phyloP scores from a whole-genome alignment of 2,113 vertebrate genomes.

The Calidris pugnax region DNA sequence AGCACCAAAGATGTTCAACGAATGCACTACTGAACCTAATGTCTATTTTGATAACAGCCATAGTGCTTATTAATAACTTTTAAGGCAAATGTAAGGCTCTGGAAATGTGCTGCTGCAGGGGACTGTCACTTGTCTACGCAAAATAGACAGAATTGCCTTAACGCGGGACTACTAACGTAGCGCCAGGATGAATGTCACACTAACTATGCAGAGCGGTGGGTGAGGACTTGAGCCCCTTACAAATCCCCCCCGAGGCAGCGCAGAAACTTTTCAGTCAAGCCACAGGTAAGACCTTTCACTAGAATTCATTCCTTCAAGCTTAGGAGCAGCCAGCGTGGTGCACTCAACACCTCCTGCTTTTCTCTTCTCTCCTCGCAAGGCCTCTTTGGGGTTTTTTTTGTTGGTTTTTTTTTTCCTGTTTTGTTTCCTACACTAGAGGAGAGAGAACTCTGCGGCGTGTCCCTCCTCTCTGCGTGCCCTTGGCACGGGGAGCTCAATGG shows the following conservation, averaged over 20 bases:
- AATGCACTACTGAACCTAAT: conserved; percentile 63
- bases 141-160: conserved; percentile 67
- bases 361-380: neutral
- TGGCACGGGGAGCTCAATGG: neutral
- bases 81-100: conserved; percentile 24
- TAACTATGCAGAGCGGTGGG: conserved; percentile 47
- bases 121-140: neutral
- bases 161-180: conserved; percentile 48
- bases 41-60: conserved; percentile 71
- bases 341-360: neutral
- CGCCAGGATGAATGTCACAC: conserved; percentile 42
- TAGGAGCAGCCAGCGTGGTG: neutral
- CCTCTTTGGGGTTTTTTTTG: neutral
- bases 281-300: conserved; percentile 27
- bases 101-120: conserved; percentile 47
- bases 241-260: neutral
- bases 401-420: neutral
- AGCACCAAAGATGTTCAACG: conserved; percentile 75
- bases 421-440: neutral
- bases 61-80: conserved; percentile 48
- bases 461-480: neutral
- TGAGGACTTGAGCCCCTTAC: neutral
- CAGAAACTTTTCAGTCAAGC: neutral
- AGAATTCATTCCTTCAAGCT: neutral
- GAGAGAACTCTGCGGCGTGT: neutral